These are phyloP conservation scores for Corbicula japonica DNA, from an alignment of 2,888 invertebrate genomes.

Conservation along the genomic window DNA sequence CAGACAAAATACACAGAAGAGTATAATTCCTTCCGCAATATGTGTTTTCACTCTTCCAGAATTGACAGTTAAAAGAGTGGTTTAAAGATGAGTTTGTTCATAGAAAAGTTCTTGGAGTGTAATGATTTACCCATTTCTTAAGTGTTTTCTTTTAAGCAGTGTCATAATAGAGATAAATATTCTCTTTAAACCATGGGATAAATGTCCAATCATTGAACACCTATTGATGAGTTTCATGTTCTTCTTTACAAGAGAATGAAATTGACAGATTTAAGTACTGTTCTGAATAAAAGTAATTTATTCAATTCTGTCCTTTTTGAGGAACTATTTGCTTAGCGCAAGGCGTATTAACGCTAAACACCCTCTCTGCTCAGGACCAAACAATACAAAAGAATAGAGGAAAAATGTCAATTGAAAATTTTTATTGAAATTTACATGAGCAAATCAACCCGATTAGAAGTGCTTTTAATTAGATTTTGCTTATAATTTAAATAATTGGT, in stretches of 20 bases:
- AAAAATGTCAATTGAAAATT: constrained; percentile 21
- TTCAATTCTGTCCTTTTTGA: not conserved
- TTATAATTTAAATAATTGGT: constrained; percentile 18
- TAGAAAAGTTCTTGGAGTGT: too few relatives aligned
- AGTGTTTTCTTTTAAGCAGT: too few relatives aligned
- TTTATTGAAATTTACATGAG: constrained; percentile 39
- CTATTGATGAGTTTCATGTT: not conserved
- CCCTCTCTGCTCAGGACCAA: constrained; percentile 2
- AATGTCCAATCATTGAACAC: constrained; percentile 11
- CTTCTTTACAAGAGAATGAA: constrained; percentile 1
- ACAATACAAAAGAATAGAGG: constrained; percentile 5
- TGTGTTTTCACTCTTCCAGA: too few relatives aligned
- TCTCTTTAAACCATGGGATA: constrained; percentile 14
- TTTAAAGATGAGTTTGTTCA: too few relatives aligned
- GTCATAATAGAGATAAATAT: too few relatives aligned
- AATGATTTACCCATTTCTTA: too few relatives aligned
- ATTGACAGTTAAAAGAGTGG: too few relatives aligned
- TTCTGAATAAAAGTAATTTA: not conserved
- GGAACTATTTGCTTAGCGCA: constrained; percentile 12
- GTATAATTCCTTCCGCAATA: too few relatives aligned
- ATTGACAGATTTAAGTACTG: not conserved
- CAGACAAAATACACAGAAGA: too few relatives aligned
- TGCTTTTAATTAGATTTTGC: constrained; percentile 33
- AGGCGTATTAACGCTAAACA: not conserved
- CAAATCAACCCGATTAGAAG: constrained; percentile 18